Base-by-base conservation (phyloP, 2,888 invertebrate genomes). In the Ornithoptera alexandrae region DNA sequence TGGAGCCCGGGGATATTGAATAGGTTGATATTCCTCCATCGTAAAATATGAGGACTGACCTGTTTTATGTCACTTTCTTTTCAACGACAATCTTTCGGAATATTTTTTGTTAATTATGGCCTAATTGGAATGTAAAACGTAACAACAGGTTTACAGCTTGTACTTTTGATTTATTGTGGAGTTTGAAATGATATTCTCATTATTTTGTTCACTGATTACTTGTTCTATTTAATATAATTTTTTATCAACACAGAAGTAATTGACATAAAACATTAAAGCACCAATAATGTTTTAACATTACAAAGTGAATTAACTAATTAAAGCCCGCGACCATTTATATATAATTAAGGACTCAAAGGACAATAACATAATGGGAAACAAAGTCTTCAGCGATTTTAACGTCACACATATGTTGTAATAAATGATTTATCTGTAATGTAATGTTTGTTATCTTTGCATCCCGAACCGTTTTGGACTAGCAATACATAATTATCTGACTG, bases 1-100 rank as follows among this genome's bases (percentile, higher is more conserved):
- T 84, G 84, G 86, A 85, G 80, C 80, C 77, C 75, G 77, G 78
- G 77, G 75, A 79, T 77, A 81, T 77, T 78, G 79, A 84, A 86
- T 85, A 84, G 81, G 85, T 79, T 81, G 82, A 78, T 86, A 20
- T 56, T 56, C 20, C 56, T 56, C n/a, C 56, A n/a, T 50, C 24
- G 76, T 81, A 82, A 82, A 84, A 86, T 79, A 88, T 74, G 69
- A 39, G 66, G 66, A 70, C 69, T 70, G 65, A 62, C 69, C 69
- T 65, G 62, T 57, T 68, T 76, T 75, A 76, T 77, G 71, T 74
- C 73, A 74, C 73, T 74, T 75, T 75, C 74, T 77, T 79, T 76
- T 77, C 73, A 74, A 78, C 77, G 81, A 78, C 79, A 77, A 73
- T 73, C 72, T 77, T 78, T 79, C 76, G 76, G 74, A 20, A 42